A percentile compares a stretch with the other conserved stretches of the same genome.
Conservation (phyloP, 2,113 vertebrate species). For the Xenotilapia caudafasciata region DNA sequence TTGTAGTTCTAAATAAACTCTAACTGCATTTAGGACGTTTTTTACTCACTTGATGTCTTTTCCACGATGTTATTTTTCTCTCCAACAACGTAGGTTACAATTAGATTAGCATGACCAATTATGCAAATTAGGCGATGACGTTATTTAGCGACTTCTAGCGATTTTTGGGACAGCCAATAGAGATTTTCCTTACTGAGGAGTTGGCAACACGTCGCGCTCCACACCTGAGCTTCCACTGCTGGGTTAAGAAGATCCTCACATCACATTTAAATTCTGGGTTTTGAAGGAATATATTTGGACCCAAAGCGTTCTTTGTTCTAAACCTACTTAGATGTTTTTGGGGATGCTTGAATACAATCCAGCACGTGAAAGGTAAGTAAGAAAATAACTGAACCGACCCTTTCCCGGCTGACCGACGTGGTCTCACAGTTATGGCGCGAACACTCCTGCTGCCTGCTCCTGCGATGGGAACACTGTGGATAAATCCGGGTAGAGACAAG, state of each 20-base stretch:
- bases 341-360: neutral
- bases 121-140: too few relatives aligned
- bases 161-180: too few relatives aligned
- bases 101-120: fast-evolving
- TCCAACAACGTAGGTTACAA: too few relatives aligned
- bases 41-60: too few relatives aligned
- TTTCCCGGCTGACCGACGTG: neutral
- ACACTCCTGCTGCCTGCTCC: neutral
- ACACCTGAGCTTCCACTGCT: neutral
- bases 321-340: neutral
- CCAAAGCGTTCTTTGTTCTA: neutral
- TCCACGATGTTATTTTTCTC: too few relatives aligned
- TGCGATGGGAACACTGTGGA: neutral
- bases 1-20: too few relatives aligned
- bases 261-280: neutral
- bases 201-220: fast-evolving
- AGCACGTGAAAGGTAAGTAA: neutral
- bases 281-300: neutral
- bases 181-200: too few relatives aligned
- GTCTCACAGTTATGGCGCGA: neutral
- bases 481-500: neutral
- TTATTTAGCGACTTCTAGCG: too few relatives aligned
- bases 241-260: neutral
- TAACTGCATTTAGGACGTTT: too few relatives aligned
- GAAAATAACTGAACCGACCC: neutral